Evolutionary conservation across 2,888 invertebrate genomes (phyloP), one percentile per base, ranked within the genome.

Genomic region (Hirtodrosophila histrioides): DNA sequence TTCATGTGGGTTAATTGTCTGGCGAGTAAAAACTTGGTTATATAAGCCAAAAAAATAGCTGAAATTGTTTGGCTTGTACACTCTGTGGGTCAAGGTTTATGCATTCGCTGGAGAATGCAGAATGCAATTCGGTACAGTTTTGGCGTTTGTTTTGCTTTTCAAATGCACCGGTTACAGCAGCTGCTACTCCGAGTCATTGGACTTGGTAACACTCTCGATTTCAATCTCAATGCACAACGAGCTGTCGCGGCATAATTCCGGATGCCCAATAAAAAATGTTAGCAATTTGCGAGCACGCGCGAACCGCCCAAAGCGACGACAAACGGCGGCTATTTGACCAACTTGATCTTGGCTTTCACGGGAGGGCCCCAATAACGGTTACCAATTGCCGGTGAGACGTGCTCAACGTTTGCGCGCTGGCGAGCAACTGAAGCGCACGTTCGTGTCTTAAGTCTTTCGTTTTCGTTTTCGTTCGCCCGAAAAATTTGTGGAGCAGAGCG

Each of bases 381-480:
- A 17, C 24, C 45, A 46, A 27, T n/a, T 48, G 6, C 0, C 27
- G 55, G 35, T 45, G 27, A 66, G 58, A 67, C 78, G 81, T 78
- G 86, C 80, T 78, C 64, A 75, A 51, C 53, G 81, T 61, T 80
- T 67, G 78, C 77, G 81, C 67, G 80, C 76, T 82, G 75, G 69
- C 68, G 61, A 75, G 76, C 72, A 78, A 89, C 88, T 89, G 83
- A 56, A 27, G 49, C 45, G 4, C 73, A 27, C 44, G 84, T 86
- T 85, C 68, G 84, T 77, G 66, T 63, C 78, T 72, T 58, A 64
- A 85, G 84, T 86, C 81, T 79, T 85, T 85, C 72, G 83, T 71
- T 67, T 64, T 50, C 33, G 17, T 17, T 17, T 17, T 1, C 17
- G 17, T 17, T 17, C 37, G 9, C 33, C 24, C 27, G 4, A 55